Evolutionary conservation across 2,888 invertebrate genomes (phyloP), one percentile per base, ranked within the genome.

Genomic region (Lordiphosa fenestrarum): DNA sequence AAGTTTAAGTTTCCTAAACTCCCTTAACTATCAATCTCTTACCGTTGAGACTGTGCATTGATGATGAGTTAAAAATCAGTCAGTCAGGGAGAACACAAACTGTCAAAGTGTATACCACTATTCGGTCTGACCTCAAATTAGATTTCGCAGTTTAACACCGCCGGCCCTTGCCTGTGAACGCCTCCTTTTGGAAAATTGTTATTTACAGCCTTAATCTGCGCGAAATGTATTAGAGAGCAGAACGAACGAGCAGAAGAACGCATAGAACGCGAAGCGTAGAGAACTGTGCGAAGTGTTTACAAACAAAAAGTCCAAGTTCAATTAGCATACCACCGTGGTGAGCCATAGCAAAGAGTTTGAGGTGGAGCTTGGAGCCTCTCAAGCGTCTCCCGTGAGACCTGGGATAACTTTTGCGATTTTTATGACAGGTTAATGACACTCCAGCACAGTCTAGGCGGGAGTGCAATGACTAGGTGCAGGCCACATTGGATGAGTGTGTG

Each of bases 371-470:
- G 6, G 25, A 6, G 25, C 2, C 6, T 6, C 6, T 25, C 15
- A 13, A 37, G 53, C 38, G 3, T 9, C 42, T 25, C 12, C 30
- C 23, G 33, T 57, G 54, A 42, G 52, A 65, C 52, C 51, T 19
- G 21, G 37, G 58, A 40, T 52, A 55, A 53, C 61, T 65, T 65
- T 68, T 72, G 69, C 57, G 76, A 69, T 80, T 66, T 84, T 84
- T 82, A 84, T 82, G 78, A 78, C 85, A 84, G 78, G 78, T 84
- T 84, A 82, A 78, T 72, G 78, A 84, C 77, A 77, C 62, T 40
- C 53, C 58, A 49, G 12, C 19, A 36, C 36, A 9, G 52, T 15
- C 52, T 48, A 49, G 59, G 36, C 53, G 48, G 48, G 38, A 53
- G 57, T 66, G 74, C 65, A 65, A 58, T 66, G 67, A 59, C 63